These are phyloP conservation scores for Camponotus fellah DNA, from an alignment of 2,888 invertebrate species.

Conservation along the genomic window DNA sequence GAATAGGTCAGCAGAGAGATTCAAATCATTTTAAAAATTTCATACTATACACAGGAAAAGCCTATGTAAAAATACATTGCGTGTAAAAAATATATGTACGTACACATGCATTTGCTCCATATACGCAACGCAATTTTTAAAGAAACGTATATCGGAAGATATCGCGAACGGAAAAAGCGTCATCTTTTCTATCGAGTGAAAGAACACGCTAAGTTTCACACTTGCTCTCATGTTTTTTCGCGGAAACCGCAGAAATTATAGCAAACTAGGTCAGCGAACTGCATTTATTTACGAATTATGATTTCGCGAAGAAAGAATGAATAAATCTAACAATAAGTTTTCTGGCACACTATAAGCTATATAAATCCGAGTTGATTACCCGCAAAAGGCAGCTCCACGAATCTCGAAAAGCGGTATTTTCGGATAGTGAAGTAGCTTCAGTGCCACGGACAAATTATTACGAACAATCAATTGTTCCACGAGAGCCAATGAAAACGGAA, in stretches of 20 bases:
- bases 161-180: background rate
- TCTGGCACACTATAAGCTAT: background rate
- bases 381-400: background rate
- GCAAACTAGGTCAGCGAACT: constrained; percentile 22
- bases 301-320: constrained; percentile 20
- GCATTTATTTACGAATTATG: constrained; percentile 35
- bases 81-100: background rate
- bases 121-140: background rate
- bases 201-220: background rate
- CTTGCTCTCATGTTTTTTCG: background rate
- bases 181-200: background rate
- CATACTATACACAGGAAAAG: background rate
- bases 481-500: background rate
- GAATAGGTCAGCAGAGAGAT: background rate
- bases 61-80: background rate
- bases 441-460: constrained; percentile 27
- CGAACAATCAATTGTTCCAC: constrained; percentile 38
- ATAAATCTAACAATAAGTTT: constrained; percentile 32
- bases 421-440: constrained; percentile 8
- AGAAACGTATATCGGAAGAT: background rate
- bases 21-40: background rate
- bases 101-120: background rate
- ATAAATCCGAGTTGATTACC: constrained; percentile 26
- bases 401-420: background rate
- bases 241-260: background rate